A percentile compares a stretch with the other conserved stretches of the same genome.
Evolutionary conservation across 2,113 vertebrate species (phyloP).

Genomic region (Otis tarda): DNA sequence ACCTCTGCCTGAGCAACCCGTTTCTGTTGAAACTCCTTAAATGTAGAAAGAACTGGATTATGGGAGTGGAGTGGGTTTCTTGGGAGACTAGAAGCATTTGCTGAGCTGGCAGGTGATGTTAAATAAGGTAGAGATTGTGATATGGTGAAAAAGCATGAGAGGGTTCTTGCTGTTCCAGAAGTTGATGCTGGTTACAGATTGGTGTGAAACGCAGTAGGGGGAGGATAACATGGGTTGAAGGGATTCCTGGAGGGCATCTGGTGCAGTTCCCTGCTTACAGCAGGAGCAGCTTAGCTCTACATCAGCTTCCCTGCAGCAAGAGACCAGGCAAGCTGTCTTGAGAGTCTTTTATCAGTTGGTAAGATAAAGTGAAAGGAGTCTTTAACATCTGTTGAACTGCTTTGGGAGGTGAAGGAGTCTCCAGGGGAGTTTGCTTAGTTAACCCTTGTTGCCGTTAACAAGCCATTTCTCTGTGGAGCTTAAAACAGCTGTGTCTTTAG

Average conservation of each 20-base stretch:
- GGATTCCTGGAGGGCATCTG: not conserved
- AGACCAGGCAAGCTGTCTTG: not conserved
- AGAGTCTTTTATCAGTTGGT: not conserved
- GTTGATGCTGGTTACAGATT: not conserved
- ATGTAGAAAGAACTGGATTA: not conserved
- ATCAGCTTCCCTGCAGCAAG: not conserved
- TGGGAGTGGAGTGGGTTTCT: not conserved
- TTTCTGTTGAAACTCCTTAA: not conserved
- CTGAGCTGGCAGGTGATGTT: not conserved
- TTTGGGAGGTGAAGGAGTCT: not conserved
- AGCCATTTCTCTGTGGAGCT: not conserved
- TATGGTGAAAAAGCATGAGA: not conserved
- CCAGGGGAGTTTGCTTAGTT: not conserved
- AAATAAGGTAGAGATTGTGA: not conserved
- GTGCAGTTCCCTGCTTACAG: not conserved
- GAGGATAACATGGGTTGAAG: not conserved
- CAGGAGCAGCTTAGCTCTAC: not conserved
- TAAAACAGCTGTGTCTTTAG: not conserved
- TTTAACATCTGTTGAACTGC: not conserved
- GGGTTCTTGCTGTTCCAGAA: not conserved
- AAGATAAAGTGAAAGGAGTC: not conserved
- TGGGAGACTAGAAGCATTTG: not conserved
- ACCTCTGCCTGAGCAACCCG: not conserved
- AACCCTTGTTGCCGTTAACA: not conserved
- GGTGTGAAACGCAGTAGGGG: not conserved